These are phyloP conservation scores for Conger conger DNA, from an alignment of 2,113 vertebrate genomes.

Conservation along the genomic window DNA sequence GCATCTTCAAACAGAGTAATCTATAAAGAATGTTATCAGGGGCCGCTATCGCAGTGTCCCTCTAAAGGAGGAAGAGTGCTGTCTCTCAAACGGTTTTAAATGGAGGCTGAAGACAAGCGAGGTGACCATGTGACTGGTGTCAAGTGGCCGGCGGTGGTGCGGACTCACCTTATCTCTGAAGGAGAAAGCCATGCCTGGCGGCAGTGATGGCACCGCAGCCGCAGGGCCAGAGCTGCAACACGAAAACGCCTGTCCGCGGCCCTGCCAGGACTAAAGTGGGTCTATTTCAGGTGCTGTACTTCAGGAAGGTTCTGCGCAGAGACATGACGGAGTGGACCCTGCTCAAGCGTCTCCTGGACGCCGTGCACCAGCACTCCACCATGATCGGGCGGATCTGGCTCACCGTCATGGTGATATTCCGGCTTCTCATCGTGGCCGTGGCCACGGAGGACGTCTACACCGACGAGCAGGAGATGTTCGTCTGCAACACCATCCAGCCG, in stretches of 20 bases:
- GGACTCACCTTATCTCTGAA: constrained; percentile 55
- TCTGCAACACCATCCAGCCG: constrained; percentile 72
- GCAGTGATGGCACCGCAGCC: constrained; percentile 35
- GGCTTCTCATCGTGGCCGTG: constrained; percentile 70
- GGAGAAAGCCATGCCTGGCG: constrained; percentile 53
- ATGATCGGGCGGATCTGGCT: constrained; percentile 76
- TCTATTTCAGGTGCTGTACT: constrained; percentile 45
- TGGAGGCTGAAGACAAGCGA: constrained; percentile 59
- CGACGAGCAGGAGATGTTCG: constrained; percentile 74
- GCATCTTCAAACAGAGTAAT: constrained; percentile 50
- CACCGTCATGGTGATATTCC: constrained; percentile 75
- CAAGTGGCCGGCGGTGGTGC: constrained; percentile 57
- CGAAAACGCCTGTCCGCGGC: constrained; percentile 25
- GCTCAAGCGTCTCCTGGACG: constrained; percentile 73
- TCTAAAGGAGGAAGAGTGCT: constrained; percentile 50
- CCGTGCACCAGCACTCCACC: constrained; percentile 77
- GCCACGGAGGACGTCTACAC: constrained; percentile 73
- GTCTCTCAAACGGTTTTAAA: constrained; percentile 60
- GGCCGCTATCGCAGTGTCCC: constrained; percentile 58
- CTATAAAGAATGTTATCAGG: constrained; percentile 60
- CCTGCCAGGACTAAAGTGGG: constrained; percentile 42
- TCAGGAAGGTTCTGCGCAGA: constrained; percentile 36
- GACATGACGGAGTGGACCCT: constrained; percentile 78
- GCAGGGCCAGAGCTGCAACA: constrained; percentile 34
- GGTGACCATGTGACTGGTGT: constrained; percentile 59